phyloP scores from a whole-genome alignment of 1,140 invertebrate species.

The Eriocheir sinensis region DNA sequence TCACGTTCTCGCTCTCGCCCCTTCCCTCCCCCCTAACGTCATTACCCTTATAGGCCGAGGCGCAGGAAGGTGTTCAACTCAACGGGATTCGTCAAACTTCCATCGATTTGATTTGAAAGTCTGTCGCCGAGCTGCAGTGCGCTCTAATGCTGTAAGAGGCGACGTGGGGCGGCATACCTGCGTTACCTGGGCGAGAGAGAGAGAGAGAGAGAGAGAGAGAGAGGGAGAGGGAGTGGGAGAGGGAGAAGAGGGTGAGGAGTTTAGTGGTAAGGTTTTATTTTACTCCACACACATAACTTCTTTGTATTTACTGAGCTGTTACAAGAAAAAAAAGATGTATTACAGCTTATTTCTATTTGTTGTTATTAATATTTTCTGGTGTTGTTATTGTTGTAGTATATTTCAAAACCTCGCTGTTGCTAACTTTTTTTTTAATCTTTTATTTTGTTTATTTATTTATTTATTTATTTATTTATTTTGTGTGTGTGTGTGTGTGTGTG shows the following conservation, averaged over 20 bases:
- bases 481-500: no score
- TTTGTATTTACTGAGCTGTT: no score
- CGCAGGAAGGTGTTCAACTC: neutral
- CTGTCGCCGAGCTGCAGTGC: conserved; percentile 7
- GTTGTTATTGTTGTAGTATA: no score
- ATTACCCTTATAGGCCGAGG: neutral
- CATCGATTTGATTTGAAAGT: conserved; percentile 25
- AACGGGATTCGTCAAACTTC: conserved; percentile 1
- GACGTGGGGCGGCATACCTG: neutral
- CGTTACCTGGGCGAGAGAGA: conserved; percentile 35
- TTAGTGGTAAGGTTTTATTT: no score
- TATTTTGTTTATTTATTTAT: no score
- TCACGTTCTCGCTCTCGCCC: neutral
- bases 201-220: conserved; percentile 53
- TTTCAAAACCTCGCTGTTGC: no score
- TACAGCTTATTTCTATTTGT: no score
- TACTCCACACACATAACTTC: no score
- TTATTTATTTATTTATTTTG: no score
- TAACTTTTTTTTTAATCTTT: no score
- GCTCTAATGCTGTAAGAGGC: conserved; percentile 10
- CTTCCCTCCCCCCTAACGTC: neutral
- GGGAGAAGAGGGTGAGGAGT: neutral
- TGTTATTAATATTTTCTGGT: no score
- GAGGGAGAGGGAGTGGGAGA: conserved; percentile 28
- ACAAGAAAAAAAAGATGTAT: no score